Conservation (phyloP, 1,140 invertebrate species). For the Caerostris extrusa region DNA sequence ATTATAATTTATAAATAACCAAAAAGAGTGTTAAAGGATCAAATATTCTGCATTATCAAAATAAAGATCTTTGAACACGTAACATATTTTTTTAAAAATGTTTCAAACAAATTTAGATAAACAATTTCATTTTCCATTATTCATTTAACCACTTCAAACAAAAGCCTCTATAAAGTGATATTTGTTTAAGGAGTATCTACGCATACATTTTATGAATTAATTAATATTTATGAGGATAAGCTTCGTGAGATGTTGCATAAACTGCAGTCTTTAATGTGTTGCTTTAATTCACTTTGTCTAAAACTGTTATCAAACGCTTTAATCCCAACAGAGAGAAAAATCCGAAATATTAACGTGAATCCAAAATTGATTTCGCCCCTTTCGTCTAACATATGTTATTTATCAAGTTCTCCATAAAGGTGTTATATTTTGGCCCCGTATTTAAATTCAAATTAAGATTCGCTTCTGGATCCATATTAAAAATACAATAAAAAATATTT, state of each 20-base stretch:
- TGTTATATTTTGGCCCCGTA: constrained; percentile 10
- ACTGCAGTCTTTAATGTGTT: neutral
- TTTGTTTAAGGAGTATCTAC: too few relatives aligned
- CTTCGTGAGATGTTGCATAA: neutral
- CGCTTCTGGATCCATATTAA: neutral
- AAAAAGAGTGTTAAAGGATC: too few relatives aligned
- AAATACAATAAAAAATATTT: constrained; percentile 14
- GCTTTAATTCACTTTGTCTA: neutral
- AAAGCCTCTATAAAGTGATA: too few relatives aligned
- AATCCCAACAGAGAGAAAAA: neutral
- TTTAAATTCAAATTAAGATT: constrained; percentile 32
- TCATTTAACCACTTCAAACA: too few relatives aligned
- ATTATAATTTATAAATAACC: too few relatives aligned
- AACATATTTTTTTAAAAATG: too few relatives aligned
- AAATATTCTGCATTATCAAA: too few relatives aligned
- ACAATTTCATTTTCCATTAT: too few relatives aligned
- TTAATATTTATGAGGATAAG: neutral
- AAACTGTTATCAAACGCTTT: neutral
- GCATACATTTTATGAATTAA: neutral
- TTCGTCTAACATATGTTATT: constrained; percentile 8
- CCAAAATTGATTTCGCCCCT: neutral
- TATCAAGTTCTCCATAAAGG: neutral
- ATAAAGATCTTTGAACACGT: too few relatives aligned
- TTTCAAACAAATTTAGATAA: too few relatives aligned
- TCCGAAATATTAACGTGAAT: constrained; percentile 25